Evolutionary conservation across 2,113 vertebrate species (phyloP).

Genomic region (Corvus cornix): DNA sequence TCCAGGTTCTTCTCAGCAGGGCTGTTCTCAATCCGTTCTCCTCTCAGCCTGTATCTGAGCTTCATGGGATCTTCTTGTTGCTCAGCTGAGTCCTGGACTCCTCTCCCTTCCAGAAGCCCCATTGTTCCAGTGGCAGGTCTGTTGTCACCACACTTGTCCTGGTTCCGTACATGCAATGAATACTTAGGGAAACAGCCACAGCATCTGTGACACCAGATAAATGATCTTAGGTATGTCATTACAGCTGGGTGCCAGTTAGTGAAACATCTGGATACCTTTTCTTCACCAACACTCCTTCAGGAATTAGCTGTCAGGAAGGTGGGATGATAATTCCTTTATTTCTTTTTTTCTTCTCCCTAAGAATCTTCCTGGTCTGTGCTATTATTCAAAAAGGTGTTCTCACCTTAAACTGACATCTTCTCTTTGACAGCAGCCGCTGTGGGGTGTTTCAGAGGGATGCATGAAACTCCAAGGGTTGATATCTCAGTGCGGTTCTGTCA

Average conservation of each 20-base stretch:
- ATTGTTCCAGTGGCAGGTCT: neutral
- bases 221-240: neutral
- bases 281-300: neutral
- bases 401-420: neutral
- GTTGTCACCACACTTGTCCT: neutral
- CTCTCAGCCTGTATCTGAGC: neutral
- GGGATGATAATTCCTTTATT: neutral
- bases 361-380: neutral
- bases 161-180: neutral
- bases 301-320: neutral
- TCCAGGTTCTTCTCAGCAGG: neutral
- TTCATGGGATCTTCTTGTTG: neutral
- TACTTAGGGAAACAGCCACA: neutral
- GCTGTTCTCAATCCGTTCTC: neutral
- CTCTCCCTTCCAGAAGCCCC: neutral
- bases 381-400: neutral
- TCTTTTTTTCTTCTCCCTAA: neutral
- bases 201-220: neutral
- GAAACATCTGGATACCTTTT: neutral
- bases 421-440: neutral
- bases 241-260: neutral
- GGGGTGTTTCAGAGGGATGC: neutral
- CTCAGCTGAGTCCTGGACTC: neutral
- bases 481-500: fast-evolving
- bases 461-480: neutral